phyloP scores from a whole-genome alignment of 2,888 invertebrate species.

The Mongoloraphidia duomilia region DNA sequence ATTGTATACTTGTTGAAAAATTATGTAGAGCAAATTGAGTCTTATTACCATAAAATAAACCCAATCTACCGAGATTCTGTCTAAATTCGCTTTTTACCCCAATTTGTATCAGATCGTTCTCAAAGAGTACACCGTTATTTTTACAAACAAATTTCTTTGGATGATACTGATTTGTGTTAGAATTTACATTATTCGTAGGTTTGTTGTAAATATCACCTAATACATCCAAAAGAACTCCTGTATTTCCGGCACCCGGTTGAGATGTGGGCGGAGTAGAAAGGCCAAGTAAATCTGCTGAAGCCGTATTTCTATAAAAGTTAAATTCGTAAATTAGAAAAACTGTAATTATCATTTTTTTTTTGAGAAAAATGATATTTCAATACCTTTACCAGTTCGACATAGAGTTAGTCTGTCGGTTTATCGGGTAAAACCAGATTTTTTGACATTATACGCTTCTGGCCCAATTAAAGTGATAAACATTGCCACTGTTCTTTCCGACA shows the following conservation, averaged over 20 bases:
- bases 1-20: slow-evolving; percentile 50
- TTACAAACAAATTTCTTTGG: slow-evolving; percentile 91
- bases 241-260: slow-evolving; percentile 48
- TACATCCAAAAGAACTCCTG: slow-evolving; percentile 77
- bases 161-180: slow-evolving; percentile 54
- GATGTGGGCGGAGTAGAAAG: slow-evolving; percentile 74
- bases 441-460: no score
- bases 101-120: slow-evolving; percentile 95
- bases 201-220: slow-evolving; percentile 73
- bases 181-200: slow-evolving; percentile 30
- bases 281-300: slow-evolving; percentile 73
- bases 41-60: slow-evolving; percentile 97
- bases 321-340: background rate
- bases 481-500: no score
- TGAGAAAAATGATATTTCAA: no score
- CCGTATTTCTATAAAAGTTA: slow-evolving; percentile 18
- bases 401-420: no score
- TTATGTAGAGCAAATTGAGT: slow-evolving; percentile 69
- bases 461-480: no score
- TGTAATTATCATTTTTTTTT: no score
- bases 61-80: slow-evolving; percentile 89
- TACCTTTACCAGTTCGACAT: no score
- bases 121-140: slow-evolving; percentile 96
- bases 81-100: slow-evolving; percentile 95
- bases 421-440: no score